These are phyloP conservation scores for Mesocentrotus franciscanus DNA, from an alignment of 53 echinoderm and acorn worm species.

Conservation along the genomic window DNA sequence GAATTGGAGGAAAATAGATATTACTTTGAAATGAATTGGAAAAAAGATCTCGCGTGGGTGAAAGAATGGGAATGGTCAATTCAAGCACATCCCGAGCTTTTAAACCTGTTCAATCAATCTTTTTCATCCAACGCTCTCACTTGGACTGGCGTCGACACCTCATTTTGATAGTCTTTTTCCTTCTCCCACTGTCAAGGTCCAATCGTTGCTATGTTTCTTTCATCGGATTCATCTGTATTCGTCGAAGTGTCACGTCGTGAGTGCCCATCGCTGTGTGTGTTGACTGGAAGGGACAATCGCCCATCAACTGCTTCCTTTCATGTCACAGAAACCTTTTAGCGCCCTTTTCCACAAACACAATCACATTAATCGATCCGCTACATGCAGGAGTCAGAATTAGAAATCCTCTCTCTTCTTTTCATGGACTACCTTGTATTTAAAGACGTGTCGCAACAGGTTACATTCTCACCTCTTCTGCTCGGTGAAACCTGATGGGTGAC, in stretches of 20 bases:
- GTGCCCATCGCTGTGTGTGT: background rate
- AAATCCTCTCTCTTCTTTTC: background rate
- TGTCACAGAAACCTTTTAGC: constrained; percentile 22
- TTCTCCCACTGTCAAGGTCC: background rate
- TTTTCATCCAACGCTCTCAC: background rate
- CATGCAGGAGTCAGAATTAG: background rate
- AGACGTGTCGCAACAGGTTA: background rate
- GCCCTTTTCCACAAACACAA: constrained; percentile 1
- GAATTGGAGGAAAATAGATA: too few relatives aligned
- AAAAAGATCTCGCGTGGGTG: background rate
- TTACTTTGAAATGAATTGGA: too few relatives aligned
- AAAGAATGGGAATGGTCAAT: background rate
- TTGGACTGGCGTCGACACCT: background rate
- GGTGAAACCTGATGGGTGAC: background rate
- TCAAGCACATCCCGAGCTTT: background rate
- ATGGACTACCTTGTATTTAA: background rate
- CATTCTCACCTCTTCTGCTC: background rate
- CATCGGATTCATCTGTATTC: background rate
- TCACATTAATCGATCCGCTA: constrained; percentile 6
- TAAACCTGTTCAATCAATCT: background rate
- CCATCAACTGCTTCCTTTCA: background rate
- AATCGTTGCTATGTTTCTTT: constrained; percentile 15
- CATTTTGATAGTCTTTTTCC: background rate
- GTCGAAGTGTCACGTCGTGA: background rate
- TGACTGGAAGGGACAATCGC: background rate